A percentile compares a stretch with the other conserved stretches of the same genome.
These are phyloP conservation scores for Icerya purchasi DNA, from an alignment of 2,888 invertebrate species.

Conservation along the genomic window DNA sequence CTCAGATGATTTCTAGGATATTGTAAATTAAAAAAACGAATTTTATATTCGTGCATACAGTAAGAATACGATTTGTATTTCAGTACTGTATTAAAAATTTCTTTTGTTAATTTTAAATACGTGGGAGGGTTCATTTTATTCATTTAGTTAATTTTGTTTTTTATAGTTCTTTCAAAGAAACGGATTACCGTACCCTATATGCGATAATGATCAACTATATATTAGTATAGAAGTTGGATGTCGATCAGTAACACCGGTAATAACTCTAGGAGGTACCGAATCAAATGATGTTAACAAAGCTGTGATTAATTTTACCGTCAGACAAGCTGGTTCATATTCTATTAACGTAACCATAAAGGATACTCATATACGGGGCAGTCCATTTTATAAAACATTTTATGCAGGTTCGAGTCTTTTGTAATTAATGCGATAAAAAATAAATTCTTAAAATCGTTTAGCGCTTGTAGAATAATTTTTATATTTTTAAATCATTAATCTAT, in stretches of 20 bases:
- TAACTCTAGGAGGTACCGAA: constrained; percentile 68
- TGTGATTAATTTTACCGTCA: constrained; percentile 75
- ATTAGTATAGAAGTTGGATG: constrained; percentile 54
- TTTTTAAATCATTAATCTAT: too few relatives aligned
- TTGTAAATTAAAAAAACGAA: too few relatives aligned
- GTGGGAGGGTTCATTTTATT: too few relatives aligned
- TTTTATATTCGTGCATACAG: too few relatives aligned
- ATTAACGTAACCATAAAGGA: constrained; percentile 66
- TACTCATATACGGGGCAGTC: constrained; percentile 63
- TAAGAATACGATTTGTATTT: too few relatives aligned
- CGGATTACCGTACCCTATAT: constrained; percentile 82
- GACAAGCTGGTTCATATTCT: constrained; percentile 71
- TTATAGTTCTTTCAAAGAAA: constrained; percentile 69
- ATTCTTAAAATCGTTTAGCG: too few relatives aligned
- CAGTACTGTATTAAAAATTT: too few relatives aligned
- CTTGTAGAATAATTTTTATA: too few relatives aligned
- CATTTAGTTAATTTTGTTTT: too few relatives aligned
- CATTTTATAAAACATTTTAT: constrained; percentile 59
- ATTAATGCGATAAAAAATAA: too few relatives aligned
- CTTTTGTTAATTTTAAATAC: too few relatives aligned
- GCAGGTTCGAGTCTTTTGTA: constrained; percentile 41
- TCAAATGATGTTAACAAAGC: constrained; percentile 68
- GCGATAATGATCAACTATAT: constrained; percentile 73
- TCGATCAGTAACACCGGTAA: constrained; percentile 44
- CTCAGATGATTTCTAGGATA: too few relatives aligned